A percentile compares a stretch with the other conserved stretches of the same genome.
phyloP scores from a whole-genome alignment of 2,888 invertebrate genomes.

The Tillus elongatus region DNA sequence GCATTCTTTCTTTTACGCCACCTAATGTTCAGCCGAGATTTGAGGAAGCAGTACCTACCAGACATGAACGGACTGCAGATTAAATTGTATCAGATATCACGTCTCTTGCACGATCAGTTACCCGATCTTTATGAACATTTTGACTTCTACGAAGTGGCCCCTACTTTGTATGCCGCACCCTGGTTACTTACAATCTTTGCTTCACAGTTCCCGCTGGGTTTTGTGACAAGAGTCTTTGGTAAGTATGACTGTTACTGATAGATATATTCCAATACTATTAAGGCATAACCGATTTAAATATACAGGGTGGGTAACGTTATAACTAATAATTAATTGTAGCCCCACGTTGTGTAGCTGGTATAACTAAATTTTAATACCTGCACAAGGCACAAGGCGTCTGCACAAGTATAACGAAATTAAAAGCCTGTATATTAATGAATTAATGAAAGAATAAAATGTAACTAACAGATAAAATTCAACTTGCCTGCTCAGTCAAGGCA shows the following conservation, averaged over 20 bases:
- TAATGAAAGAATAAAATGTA: too few species aligned
- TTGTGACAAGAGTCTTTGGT: conserved; percentile 91
- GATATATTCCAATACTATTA: too few species aligned
- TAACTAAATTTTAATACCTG: too few species aligned
- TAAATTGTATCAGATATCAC: conserved; percentile 81
- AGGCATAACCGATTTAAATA: too few species aligned
- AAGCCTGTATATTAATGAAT: too few species aligned
- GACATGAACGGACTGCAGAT: conserved; percentile 92
- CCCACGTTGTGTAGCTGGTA: too few species aligned
- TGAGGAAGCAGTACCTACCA: conserved; percentile 83
- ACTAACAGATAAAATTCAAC: too few species aligned
- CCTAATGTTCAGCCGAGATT: conserved; percentile 81
- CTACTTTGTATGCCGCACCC: conserved; percentile 91
- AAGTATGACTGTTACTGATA: conserved; percentile 28
- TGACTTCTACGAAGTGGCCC: conserved; percentile 80
- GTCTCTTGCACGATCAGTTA: conserved; percentile 79
- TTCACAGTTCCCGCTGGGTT: conserved; percentile 92
- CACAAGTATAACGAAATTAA: too few species aligned
- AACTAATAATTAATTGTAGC: too few species aligned
- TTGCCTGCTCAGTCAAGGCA: too few species aligned
- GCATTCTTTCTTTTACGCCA: conserved; percentile 83
- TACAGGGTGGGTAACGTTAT: too few species aligned
- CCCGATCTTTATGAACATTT: conserved; percentile 82
- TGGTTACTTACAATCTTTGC: conserved; percentile 95
- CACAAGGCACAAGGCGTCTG: too few species aligned